Evolutionary conservation across 2,888 invertebrate species (phyloP).

Genomic region (Oasisia sp.): DNA sequence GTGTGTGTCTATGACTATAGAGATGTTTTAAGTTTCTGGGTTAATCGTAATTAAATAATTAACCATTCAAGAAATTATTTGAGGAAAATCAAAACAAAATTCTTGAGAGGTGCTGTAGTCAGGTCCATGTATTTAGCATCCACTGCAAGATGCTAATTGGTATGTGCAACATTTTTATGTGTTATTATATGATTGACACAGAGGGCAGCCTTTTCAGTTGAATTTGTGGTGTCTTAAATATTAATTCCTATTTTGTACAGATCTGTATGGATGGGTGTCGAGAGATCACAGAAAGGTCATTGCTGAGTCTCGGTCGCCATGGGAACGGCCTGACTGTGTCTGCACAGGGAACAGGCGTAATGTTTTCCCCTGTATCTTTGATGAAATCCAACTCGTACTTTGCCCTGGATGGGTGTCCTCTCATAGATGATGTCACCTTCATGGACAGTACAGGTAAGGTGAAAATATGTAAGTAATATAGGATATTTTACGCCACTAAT

Average conservation of each 20-base stretch:
- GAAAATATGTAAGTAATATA: background rate
- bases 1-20: too few relatives aligned
- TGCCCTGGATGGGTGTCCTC: background rate
- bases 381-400: background rate
- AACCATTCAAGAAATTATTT: too few relatives aligned
- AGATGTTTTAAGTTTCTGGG: too few relatives aligned
- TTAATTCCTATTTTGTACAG: background rate
- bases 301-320: constrained; percentile 7
- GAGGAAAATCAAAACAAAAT: too few relatives aligned
- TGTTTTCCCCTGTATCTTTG: constrained; percentile 17
- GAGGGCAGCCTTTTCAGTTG: too few relatives aligned
- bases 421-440: background rate
- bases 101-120: too few relatives aligned
- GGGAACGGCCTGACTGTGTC: background rate
- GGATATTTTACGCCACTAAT: background rate
- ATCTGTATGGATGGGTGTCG: background rate
- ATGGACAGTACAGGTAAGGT: background rate
- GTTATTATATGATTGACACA: too few relatives aligned
- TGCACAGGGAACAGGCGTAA: background rate
- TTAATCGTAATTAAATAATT: too few relatives aligned
- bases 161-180: too few relatives aligned
- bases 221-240: too few relatives aligned
- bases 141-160: too few relatives aligned
- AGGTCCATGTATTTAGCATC: too few relatives aligned
- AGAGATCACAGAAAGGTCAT: background rate